Percentiles rank a stretch among this genome's conserved stretches.
These are phyloP conservation scores for Wiebesia pumilae DNA, from an alignment of 1,140 invertebrate species.

Conservation along the genomic window DNA sequence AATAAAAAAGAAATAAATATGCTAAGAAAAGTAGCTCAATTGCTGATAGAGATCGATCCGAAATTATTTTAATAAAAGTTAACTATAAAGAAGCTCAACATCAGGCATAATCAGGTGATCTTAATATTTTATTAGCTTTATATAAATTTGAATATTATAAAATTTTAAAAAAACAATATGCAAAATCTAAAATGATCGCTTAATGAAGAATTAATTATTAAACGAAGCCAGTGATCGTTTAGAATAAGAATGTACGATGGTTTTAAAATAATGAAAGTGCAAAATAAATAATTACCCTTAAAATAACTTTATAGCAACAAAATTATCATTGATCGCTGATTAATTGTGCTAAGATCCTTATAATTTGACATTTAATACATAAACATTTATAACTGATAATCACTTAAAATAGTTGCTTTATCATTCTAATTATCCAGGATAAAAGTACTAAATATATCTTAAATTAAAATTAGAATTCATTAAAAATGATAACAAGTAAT, in stretches of 20 bases:
- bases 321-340: neutral
- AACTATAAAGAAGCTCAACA: neutral
- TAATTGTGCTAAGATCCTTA: neutral
- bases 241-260: too few species aligned
- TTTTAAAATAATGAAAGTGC: neutral
- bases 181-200: neutral
- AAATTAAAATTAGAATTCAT: neutral
- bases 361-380: neutral
- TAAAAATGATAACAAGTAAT: too few species aligned
- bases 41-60: neutral
- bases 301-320: neutral
- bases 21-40: neutral
- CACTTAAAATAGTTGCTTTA: neutral
- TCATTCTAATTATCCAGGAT: neutral
- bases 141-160: neutral
- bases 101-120: neutral
- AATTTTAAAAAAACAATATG: neutral
- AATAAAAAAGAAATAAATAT: too few species aligned
- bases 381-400: neutral
- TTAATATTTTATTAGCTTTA: neutral
- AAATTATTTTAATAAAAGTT: neutral
- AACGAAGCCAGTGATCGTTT: too few species aligned
- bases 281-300: neutral
- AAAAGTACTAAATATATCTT: neutral
- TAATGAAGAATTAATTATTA: neutral